Conservation (phyloP, 2,888 invertebrate species). For the Ormyrus labotus region DNA sequence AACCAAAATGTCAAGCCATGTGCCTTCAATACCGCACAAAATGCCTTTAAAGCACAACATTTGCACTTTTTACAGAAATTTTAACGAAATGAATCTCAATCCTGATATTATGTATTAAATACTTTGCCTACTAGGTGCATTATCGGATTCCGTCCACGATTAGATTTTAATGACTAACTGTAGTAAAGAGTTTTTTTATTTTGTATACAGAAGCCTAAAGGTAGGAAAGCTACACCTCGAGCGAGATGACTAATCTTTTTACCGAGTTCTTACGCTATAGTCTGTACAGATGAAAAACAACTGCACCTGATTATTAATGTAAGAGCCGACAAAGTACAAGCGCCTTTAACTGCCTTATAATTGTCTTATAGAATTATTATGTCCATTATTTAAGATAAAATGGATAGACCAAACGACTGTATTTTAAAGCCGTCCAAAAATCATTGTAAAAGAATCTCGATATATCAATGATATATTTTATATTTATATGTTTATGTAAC, state of each 20-base stretch:
- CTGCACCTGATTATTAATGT: constrained; percentile 31
- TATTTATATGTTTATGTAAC: constrained; percentile 1
- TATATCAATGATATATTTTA: neutral
- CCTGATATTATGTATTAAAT: constrained; percentile 31
- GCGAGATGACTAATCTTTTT: constrained; percentile 12
- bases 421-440: constrained; percentile 29
- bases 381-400: constrained; percentile 26
- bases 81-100: constrained; percentile 28
- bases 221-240: constrained; percentile 16
- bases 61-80: constrained; percentile 6
- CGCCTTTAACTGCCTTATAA: constrained; percentile 32
- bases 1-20: constrained; percentile 24
- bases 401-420: constrained; percentile 3
- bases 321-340: constrained; percentile 41
- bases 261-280: constrained; percentile 12
- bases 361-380: constrained; percentile 13
- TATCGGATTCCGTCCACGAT: constrained; percentile 60
- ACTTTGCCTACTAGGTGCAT: constrained; percentile 44
- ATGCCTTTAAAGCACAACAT: constrained; percentile 8
- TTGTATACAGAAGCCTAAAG: constrained; percentile 37
- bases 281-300: constrained; percentile 34
- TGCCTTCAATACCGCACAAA: constrained; percentile 38
- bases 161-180: constrained; percentile 47
- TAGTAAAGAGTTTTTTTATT: constrained; percentile 43
- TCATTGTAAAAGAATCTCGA: constrained; percentile 17